A percentile compares a stretch with the other conserved stretches of the same genome.
Evolutionary conservation across 2,888 invertebrate genomes (phyloP).

Genomic region (Spatulosminthurus flaviceps): DNA sequence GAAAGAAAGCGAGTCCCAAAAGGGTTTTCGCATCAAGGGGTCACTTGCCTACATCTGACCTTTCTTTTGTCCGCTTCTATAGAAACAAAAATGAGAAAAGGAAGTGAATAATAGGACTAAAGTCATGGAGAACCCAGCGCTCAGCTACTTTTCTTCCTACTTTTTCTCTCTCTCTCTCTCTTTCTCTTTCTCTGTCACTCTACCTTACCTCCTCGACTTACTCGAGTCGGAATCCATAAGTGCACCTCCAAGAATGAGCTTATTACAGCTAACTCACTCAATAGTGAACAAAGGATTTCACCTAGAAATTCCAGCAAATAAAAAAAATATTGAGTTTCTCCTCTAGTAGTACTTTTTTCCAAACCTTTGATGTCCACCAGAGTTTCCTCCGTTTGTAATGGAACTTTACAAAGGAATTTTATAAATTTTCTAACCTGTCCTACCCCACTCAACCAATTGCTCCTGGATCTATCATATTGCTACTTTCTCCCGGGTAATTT

Average conservation of each 20-base stretch:
- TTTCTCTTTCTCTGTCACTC: background rate
- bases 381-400: slow-evolving; percentile 36
- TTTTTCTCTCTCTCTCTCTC: slow-evolving; percentile 14
- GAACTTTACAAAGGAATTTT: slow-evolving; percentile 45
- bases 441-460: background rate
- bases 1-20: slow-evolving; percentile 32
- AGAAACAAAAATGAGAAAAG: background rate
- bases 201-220: slow-evolving; percentile 2
- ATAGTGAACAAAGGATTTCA: slow-evolving; percentile 34
- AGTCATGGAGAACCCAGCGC: background rate
- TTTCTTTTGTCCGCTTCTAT: slow-evolving; percentile 35
- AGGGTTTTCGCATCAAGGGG: slow-evolving; percentile 50
- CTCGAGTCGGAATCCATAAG: too few relatives aligned
- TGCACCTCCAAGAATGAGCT: slow-evolving; percentile 13
- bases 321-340: slow-evolving; percentile 48
- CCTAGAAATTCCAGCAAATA: slow-evolving; percentile 32
- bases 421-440: slow-evolving; percentile 50
- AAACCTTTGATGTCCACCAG: slow-evolving; percentile 50
- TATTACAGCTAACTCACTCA: slow-evolving; percentile 46
- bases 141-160: background rate
- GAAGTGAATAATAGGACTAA: slow-evolving; percentile 23
- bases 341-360: slow-evolving; percentile 24
- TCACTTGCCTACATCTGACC: slow-evolving; percentile 49
- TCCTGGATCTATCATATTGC: background rate
- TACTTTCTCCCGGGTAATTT: background rate